Evolutionary conservation across 2,888 invertebrate genomes (phyloP).

Genomic region (Zele albiditarsus): DNA sequence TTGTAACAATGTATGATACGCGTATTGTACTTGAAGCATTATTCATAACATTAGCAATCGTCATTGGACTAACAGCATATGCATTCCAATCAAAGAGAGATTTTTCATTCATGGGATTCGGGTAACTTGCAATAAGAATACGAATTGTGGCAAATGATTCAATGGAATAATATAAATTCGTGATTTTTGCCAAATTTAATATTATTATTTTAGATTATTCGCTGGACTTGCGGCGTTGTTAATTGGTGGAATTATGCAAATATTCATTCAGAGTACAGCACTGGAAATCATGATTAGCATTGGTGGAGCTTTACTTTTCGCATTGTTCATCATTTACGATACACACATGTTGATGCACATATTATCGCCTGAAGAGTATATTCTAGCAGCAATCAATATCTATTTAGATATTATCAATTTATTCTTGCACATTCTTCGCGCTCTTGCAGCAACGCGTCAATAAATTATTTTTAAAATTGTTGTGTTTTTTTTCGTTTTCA

Average conservation of each 20-base stretch:
- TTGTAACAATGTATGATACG: slow-evolving; percentile 86
- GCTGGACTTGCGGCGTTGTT: slow-evolving; percentile 81
- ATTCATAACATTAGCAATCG: slow-evolving; percentile 83
- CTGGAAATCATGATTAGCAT: slow-evolving; percentile 83
- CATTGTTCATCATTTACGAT: slow-evolving; percentile 88
- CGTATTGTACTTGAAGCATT: slow-evolving; percentile 86
- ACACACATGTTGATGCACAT: slow-evolving; percentile 88
- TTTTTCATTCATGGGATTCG: slow-evolving; percentile 85
- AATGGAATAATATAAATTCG: neutral
- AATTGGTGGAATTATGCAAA: slow-evolving; percentile 82
- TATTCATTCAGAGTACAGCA: slow-evolving; percentile 82
- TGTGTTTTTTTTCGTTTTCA: neutral
- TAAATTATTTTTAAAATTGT: too few relatives aligned
- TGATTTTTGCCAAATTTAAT: slow-evolving; percentile 8
- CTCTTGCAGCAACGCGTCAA: slow-evolving; percentile 77
- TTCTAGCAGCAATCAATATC: slow-evolving; percentile 87
- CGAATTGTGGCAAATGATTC: slow-evolving; percentile 28
- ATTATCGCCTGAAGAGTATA: slow-evolving; percentile 90
- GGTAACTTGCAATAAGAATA: slow-evolving; percentile 75
- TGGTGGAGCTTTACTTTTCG: slow-evolving; percentile 85
- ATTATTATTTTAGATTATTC: slow-evolving; percentile 75
- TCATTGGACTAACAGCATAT: slow-evolving; percentile 84
- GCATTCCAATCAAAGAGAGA: slow-evolving; percentile 90
- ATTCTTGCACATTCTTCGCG: slow-evolving; percentile 86
- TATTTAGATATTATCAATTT: slow-evolving; percentile 92